Evolutionary conservation across 2,888 invertebrate genomes (phyloP), one percentile per base, ranked within the genome.

Genomic region (Andrena haemorrhoa): DNA sequence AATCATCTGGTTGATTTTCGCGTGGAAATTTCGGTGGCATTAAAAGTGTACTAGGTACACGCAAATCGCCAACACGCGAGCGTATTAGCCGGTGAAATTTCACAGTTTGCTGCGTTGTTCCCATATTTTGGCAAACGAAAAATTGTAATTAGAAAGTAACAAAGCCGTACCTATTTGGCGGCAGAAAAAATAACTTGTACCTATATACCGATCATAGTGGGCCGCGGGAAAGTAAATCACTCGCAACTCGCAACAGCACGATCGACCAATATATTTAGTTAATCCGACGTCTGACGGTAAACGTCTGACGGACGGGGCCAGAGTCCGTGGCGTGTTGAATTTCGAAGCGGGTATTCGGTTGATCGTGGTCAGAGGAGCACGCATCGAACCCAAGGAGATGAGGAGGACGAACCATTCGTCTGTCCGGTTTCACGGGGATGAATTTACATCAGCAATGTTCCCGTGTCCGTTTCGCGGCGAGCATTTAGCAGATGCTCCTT

Each of bases 401-500:
- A 41, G 41, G 41, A 41, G 16, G 41, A 41, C 41, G 35, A 35
- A 41, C 4, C 4, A 16, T 16, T 41, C 41, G 16, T 12, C 16
- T 41, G 4, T 16, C n/a, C 61, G 65, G 49, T 68, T 65, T 56
- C 69, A 77, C 86, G n/a, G n/a, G n/a, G n/a, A 86, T 88, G 85
- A 89, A 89, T 89, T 89, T 89, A 79, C 88, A 89, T 88, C 64
- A 84, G 53, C 76, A 76, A 79, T 72, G 66, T 75, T 75, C 79
- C 47, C 61, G 74, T 83, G 79, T 84, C 75, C 82, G 83, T 80
- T 83, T 81, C 79, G 85, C 76, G 83, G 76, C 83, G 86, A 84
- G 83, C 89, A 86, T 82, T 91, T 89, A 90, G 90, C 91, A 86
- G 90, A 90, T 90, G 90, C 89, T 90, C 86, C 89, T 82, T 79